Evolutionary conservation across 2,113 vertebrate genomes (phyloP).

Genomic region (Tetrax tetrax): DNA sequence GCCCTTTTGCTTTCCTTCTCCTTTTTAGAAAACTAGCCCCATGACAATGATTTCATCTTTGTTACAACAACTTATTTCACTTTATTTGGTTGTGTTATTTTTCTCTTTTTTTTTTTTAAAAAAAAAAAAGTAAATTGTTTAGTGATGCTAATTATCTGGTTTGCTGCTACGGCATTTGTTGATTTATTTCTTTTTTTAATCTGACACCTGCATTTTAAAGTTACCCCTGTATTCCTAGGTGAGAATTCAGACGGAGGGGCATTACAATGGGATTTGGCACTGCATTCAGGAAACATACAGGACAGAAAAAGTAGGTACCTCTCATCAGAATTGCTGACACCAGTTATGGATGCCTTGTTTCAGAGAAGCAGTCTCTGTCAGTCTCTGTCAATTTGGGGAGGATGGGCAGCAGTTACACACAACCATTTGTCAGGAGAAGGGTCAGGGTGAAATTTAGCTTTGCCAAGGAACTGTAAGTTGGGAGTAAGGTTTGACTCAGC

Average conservation of each 20-base stretch:
- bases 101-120: not conserved
- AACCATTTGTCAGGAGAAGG: not conserved
- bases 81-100: not conserved
- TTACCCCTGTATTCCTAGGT: conserved; percentile 70
- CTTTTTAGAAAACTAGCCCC: not conserved
- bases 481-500: not conserved
- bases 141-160: not conserved
- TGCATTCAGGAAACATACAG: conserved; percentile 79
- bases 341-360: not conserved
- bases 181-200: not conserved
- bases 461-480: not conserved
- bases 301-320: conserved; percentile 79
- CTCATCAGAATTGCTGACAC: not conserved
- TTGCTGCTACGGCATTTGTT: not conserved
- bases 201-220: not conserved
- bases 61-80: not conserved
- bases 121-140: not conserved
- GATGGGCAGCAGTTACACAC: not conserved
- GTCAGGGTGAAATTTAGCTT: not conserved
- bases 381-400: not conserved
- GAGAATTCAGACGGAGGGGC: conserved; percentile 83
- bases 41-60: not conserved
- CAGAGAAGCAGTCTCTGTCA: not conserved
- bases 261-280: conserved; percentile 80
- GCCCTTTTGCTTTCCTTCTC: not conserved